phyloP scores from a whole-genome alignment of 2,888 invertebrate species.

The Cinara cedri region DNA sequence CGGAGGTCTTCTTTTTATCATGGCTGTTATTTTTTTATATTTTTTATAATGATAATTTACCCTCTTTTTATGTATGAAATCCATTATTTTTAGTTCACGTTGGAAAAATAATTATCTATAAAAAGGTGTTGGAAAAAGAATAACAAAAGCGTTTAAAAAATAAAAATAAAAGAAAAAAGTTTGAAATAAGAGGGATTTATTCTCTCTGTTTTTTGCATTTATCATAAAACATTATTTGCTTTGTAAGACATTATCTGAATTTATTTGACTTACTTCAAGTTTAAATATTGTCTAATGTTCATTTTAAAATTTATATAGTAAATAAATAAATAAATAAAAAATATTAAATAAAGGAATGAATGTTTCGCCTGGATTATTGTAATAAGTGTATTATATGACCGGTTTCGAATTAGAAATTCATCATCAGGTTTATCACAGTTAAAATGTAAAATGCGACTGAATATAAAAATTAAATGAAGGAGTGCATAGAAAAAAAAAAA shows the following conservation, averaged over 20 bases:
- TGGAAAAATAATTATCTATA: slow-evolving; percentile 51
- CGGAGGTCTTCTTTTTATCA: slow-evolving; percentile 53
- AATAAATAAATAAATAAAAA: no score
- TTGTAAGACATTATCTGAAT: slow-evolving; percentile 5
- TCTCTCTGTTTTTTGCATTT: neutral
- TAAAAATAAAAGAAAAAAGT: slow-evolving; percentile 30
- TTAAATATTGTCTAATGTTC: neutral
- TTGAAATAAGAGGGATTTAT: slow-evolving; percentile 24
- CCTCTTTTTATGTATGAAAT: slow-evolving; percentile 38
- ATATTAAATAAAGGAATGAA: no score
- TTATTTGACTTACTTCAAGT: neutral
- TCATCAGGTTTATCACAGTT: no score
- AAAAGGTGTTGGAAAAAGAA: slow-evolving; percentile 38
- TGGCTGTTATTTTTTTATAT: slow-evolving; percentile 39
- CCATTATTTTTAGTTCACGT: slow-evolving; percentile 50
- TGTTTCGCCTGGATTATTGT: no score
- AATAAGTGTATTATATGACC: no score
- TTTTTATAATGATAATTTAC: slow-evolving; percentile 54
- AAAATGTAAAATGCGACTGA: no score
- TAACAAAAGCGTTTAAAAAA: slow-evolving; percentile 36
- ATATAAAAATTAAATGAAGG: no score
- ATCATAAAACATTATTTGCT: slow-evolving; percentile 6
- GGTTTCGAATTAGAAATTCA: no score
- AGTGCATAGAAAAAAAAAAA: no score
- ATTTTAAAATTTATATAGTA: neutral